These are phyloP conservation scores for Mixornis gularis DNA, from an alignment of 2,113 vertebrate species.

Conservation along the genomic window DNA sequence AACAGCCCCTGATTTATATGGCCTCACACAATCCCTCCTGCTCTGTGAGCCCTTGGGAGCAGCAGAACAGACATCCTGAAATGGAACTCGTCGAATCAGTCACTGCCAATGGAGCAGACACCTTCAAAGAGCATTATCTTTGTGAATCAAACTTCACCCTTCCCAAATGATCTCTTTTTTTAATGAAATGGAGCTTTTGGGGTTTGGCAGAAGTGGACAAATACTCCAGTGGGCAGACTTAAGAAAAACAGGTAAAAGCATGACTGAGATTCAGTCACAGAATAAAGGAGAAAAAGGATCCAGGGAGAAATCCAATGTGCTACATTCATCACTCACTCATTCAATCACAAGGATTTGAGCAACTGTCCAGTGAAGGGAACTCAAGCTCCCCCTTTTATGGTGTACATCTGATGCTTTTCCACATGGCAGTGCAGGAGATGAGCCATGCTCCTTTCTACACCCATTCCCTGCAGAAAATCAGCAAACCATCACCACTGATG, in stretches of 20 bases:
- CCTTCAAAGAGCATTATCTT: constrained; percentile 31
- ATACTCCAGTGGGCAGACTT: neutral
- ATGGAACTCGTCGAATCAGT: neutral
- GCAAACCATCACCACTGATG: neutral
- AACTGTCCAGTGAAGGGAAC: neutral
- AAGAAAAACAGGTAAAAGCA: neutral
- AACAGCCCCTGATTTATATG: constrained; percentile 22
- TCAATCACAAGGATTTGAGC: neutral
- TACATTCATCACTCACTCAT: neutral
- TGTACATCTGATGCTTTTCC: neutral
- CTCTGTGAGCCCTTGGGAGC: neutral
- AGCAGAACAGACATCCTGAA: neutral
- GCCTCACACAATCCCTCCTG: neutral
- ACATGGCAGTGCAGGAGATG: neutral
- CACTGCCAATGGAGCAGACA: neutral
- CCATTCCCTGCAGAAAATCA: neutral
- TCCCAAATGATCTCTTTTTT: neutral
- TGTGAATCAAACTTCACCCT: neutral
- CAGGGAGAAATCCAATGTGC: neutral
- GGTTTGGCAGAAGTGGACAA: neutral
- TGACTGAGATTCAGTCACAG: neutral
- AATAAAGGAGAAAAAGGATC: neutral
- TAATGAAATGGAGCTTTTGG: constrained; percentile 13
- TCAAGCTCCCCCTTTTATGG: neutral
- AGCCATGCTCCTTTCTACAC: neutral